Percentiles rank a stretch among this genome's conserved stretches.
These are phyloP conservation scores for Dendroctonus ponderosae DNA, from an alignment of 1,140 invertebrate species.

Conservation along the genomic window DNA sequence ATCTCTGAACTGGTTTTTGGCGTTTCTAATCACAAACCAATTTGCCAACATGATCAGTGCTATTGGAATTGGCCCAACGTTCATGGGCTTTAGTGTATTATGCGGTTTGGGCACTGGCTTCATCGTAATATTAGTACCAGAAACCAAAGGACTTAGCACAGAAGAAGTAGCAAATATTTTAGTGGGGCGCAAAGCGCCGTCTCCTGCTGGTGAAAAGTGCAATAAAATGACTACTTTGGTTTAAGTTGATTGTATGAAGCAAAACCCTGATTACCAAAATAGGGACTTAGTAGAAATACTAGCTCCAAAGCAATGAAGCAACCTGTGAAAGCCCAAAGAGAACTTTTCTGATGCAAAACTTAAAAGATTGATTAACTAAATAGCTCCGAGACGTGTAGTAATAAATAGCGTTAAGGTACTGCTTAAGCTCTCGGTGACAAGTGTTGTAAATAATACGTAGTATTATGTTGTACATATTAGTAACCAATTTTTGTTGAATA, in stretches of 20 bases:
- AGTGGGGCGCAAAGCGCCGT: background rate
- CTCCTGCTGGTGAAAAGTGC: background rate
- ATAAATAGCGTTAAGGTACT: too few species aligned
- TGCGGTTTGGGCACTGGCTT: constrained; percentile 61
- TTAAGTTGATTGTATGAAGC: background rate
- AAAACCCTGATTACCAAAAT: too few species aligned
- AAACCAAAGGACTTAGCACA: constrained; percentile 42
- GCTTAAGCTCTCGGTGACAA: too few species aligned
- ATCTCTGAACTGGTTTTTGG: constrained; percentile 72
- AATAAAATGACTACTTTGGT: constrained; percentile 6
- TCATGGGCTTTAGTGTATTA: constrained; percentile 75
- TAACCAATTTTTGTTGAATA: too few species aligned
- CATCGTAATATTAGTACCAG: constrained; percentile 51
- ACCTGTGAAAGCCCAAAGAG: too few species aligned
- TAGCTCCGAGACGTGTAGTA: too few species aligned
- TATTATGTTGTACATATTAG: too few species aligned
- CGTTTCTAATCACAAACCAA: constrained; percentile 76
- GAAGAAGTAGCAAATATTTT: constrained; percentile 36
- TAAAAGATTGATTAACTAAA: too few species aligned
- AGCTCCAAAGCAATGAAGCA: too few species aligned
- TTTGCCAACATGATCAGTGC: constrained; percentile 61
- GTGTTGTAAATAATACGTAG: too few species aligned
- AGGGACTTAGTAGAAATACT: too few species aligned
- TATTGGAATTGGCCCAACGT: constrained; percentile 67
- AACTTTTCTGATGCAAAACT: too few species aligned